Evolutionary conservation across 2,113 vertebrate species (phyloP), one percentile per base, ranked within the genome.

Genomic region (Axis porcinus): DNA sequence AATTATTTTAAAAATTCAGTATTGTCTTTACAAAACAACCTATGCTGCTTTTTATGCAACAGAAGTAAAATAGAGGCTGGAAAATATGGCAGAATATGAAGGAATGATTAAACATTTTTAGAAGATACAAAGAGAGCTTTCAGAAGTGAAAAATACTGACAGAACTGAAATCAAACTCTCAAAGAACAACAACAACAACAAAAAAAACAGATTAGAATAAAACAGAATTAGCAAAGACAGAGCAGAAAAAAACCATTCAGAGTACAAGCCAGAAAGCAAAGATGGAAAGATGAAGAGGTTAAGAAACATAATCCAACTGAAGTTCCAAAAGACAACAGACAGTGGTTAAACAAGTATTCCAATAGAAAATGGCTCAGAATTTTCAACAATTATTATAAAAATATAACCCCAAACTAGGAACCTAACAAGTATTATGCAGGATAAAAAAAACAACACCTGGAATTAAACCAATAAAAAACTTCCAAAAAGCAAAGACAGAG

Each of bases 101-200:
- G 78, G 57, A 96, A 86, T n/a, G 40, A 60, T 19, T 25, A 30
- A 78, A 78, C 5, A 30, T 50, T n/a, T 89, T 36, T 33, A 95
- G 55, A 92, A 78, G 27, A 91, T 14, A 16, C 76, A 93, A 90
- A 76, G 11, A 45, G 30, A 85, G 40, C 16, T 47, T 58, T 67
- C 55, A 87, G 58, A 81, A 95, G 90, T 54, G 12, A 96, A 94
- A 97, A 88, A 76, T 76, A 76, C 27, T 43, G 40, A 85, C 33
- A 86, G 57, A 47, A 52, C 2, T 55, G 47, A 90, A 96, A 78
- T 47, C 74, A 57, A 58, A 83, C 52, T 45, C 93, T 82, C 52
- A 30, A 87, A 52, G 14, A 93, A 62, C 27, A 82, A 47, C 67
- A 93, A 62, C 27, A 82, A 47, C 67, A 74, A 74, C 17, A n/a